These are phyloP conservation scores for Perca fluviatilis DNA, from an alignment of 2,113 vertebrate species.

Conservation along the genomic window DNA sequence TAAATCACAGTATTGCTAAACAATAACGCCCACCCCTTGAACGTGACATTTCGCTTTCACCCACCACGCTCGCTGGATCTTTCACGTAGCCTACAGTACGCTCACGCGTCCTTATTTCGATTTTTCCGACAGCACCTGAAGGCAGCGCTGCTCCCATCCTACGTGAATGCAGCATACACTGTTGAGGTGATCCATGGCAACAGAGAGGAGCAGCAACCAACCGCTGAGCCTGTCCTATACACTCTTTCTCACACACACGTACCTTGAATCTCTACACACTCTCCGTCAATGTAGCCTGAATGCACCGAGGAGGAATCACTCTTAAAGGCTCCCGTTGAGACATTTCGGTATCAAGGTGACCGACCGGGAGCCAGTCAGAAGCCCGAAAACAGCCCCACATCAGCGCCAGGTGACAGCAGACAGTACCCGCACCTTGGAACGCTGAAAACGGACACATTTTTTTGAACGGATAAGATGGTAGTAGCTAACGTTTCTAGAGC, in stretches of 20 bases:
- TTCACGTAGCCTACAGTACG: too few relatives aligned
- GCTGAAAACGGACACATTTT: slow-evolving; percentile 25
- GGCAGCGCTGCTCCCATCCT: slow-evolving; percentile 67
- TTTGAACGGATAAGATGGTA: slow-evolving; percentile 49
- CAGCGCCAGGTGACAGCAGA: slow-evolving; percentile 65
- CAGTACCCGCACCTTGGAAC: slow-evolving; percentile 42
- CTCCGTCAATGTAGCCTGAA: slow-evolving; percentile 37
- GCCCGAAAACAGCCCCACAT: slow-evolving; percentile 37
- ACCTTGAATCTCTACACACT: slow-evolving; percentile 35
- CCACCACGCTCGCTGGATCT: background rate
- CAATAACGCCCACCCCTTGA: background rate
- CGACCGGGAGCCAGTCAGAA: slow-evolving; percentile 52
- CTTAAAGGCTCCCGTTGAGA: slow-evolving; percentile 49
- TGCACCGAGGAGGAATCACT: slow-evolving; percentile 42
- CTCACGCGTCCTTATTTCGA: rapidly evolving
- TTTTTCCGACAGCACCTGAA: slow-evolving; percentile 63
- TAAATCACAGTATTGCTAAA: background rate
- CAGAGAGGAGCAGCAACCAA: slow-evolving; percentile 70
- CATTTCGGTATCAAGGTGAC: slow-evolving; percentile 72
- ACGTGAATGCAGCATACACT: slow-evolving; percentile 80
- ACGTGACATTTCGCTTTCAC: background rate
- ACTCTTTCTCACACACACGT: slow-evolving; percentile 18
- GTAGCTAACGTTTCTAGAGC: slow-evolving; percentile 21
- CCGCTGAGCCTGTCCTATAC: slow-evolving; percentile 46
- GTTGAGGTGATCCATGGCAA: slow-evolving; percentile 89